A percentile compares a stretch with the other conserved stretches of the same genome.
These are phyloP conservation scores for Trochalopteron elliotii DNA, from an alignment of 2,113 vertebrate species.

Conservation along the genomic window DNA sequence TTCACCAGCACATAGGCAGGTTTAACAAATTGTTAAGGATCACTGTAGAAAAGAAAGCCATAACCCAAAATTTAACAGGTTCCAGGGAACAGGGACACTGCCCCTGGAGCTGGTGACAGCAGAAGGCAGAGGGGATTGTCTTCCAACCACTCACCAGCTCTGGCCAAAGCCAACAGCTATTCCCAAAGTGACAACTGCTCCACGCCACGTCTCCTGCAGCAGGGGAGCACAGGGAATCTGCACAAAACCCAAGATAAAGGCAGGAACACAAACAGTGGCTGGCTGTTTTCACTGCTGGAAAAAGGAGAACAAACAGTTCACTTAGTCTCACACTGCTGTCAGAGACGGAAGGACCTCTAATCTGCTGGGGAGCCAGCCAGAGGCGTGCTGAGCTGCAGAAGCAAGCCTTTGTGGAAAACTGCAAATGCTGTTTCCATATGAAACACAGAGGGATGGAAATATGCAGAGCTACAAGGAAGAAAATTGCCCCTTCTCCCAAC, in stretches of 20 bases:
- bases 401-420: neutral
- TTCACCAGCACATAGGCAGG: neutral
- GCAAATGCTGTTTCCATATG: neutral
- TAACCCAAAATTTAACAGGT: neutral
- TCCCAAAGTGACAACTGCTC: neutral
- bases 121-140: neutral
- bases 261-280: neutral
- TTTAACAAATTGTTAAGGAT: neutral
- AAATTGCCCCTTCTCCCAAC: neutral
- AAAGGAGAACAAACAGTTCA: constrained; percentile 29
- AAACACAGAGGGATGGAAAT: neutral
- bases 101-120: neutral
- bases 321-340: neutral
- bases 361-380: constrained; percentile 24
- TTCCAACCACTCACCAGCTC: neutral
- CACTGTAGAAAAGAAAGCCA: neutral
- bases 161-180: neutral
- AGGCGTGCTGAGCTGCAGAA: neutral
- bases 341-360: neutral
- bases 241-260: neutral
- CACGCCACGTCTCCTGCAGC: fast-evolving
- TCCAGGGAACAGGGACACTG: neutral
- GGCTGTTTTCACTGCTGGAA: neutral
- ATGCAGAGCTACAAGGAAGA: neutral
- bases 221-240: neutral